These are phyloP conservation scores for Tychaedon coryphoeus DNA, from an alignment of 2,113 vertebrate genomes.

Conservation along the genomic window DNA sequence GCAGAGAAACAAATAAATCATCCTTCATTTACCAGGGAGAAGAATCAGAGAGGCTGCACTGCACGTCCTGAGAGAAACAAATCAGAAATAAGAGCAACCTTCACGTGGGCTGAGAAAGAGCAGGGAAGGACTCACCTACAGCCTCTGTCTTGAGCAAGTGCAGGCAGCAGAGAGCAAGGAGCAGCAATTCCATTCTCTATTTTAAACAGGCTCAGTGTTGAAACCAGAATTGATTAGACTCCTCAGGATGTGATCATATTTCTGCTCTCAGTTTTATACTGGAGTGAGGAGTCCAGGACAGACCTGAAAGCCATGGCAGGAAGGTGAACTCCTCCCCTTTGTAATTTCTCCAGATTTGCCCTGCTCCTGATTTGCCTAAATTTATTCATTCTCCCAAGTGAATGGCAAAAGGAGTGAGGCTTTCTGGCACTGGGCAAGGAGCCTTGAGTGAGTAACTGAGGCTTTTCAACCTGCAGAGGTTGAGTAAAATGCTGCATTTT, in stretches of 20 bases:
- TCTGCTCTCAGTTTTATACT: constrained; percentile 67
- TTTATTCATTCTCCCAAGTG: neutral
- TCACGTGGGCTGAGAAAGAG: neutral
- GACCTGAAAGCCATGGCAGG: constrained; percentile 57
- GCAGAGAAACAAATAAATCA: neutral
- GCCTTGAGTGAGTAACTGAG: neutral
- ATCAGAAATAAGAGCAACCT: neutral
- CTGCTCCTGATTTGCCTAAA: constrained; percentile 32
- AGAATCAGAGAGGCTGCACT: neutral
- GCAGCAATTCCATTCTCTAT: constrained; percentile 47
- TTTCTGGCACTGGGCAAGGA: neutral
- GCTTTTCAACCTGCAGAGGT: neutral
- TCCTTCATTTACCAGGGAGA: neutral
- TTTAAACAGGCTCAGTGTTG: constrained; percentile 23
- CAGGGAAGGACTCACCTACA: constrained; percentile 49
- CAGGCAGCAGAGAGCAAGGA: constrained; percentile 32
- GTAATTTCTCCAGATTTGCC: constrained; percentile 49
- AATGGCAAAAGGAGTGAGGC: neutral
- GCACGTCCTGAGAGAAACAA: neutral
- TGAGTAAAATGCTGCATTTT: neutral
- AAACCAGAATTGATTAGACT: constrained; percentile 33
- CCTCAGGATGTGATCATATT: constrained; percentile 25
- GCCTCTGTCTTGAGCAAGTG: constrained; percentile 34
- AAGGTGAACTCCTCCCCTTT: constrained; percentile 68
- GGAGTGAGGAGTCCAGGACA: constrained; percentile 43